These are phyloP conservation scores for Eristalis pertinax DNA, from an alignment of 2,888 invertebrate species.

Conservation along the genomic window DNA sequence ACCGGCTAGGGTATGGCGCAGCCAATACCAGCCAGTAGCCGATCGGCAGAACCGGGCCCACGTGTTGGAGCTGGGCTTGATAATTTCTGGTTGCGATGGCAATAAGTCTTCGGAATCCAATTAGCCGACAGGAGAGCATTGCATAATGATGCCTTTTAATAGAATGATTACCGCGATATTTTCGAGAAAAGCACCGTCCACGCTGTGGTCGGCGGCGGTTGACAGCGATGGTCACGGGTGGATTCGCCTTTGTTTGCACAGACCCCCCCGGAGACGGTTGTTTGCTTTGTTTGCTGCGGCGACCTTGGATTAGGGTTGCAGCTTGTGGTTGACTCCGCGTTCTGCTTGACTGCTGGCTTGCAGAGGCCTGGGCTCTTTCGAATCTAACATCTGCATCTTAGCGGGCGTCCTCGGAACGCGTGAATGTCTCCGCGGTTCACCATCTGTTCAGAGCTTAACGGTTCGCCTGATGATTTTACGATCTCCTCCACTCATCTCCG, in stretches of 20 bases:
- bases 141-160: conserved; percentile 64
- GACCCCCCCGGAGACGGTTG: background rate
- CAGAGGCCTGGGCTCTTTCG: too few species aligned
- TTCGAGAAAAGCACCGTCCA: background rate
- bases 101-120: conserved; percentile 71
- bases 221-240: background rate
- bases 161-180: conserved; percentile 46
- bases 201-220: background rate
- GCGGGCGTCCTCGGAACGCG: background rate
- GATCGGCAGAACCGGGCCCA: conserved; percentile 58
- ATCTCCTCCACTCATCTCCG: background rate
- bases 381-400: too few species aligned
- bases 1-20: conserved; percentile 42
- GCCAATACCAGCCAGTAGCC: conserved; percentile 15
- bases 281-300: background rate
- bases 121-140: conserved; percentile 67
- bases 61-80: conserved; percentile 55
- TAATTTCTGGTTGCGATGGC: conserved; percentile 71
- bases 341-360: too few species aligned
- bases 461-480: background rate
- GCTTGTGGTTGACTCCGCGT: background rate
- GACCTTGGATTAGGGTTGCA: background rate
- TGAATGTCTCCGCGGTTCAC: background rate
- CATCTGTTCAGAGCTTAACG: conserved; percentile 13
- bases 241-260: background rate